Conservation (phyloP, 2,888 invertebrate species). For the Drosophila fulvimacula region DNA sequence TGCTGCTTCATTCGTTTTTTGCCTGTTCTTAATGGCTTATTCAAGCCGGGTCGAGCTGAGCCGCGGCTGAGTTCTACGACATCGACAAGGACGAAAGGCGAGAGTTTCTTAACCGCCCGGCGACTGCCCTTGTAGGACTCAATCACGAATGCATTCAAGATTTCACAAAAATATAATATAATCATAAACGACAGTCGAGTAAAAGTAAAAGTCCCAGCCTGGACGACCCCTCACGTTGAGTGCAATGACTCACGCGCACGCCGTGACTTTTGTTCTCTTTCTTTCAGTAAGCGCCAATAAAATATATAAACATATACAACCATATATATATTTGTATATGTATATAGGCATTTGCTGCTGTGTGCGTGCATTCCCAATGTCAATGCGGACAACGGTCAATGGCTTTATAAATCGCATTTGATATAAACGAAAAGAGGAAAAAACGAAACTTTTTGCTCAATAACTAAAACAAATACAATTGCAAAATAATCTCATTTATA, state of each 20-base stretch:
- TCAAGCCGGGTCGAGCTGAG: neutral
- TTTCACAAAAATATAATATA: neutral
- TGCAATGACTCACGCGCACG: slow-evolving; percentile 72
- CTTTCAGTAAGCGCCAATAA: slow-evolving; percentile 58
- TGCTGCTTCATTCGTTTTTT: slow-evolving; percentile 5
- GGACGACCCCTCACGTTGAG: slow-evolving; percentile 49
- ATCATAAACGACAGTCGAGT: neutral
- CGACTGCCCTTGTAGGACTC: slow-evolving; percentile 38
- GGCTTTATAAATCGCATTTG: slow-evolving; percentile 59
- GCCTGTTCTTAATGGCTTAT: slow-evolving; percentile 29
- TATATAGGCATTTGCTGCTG: slow-evolving; percentile 6
- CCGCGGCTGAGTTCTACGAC: slow-evolving; percentile 15
- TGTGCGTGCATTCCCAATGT: slow-evolving; percentile 58
- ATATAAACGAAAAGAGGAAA: slow-evolving; percentile 34
- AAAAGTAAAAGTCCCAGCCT: slow-evolving; percentile 57
- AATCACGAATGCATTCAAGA: slow-evolving; percentile 5
- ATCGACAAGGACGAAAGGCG: slow-evolving; percentile 53
- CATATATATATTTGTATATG: slow-evolving; percentile 13
- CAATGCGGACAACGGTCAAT: slow-evolving; percentile 75
- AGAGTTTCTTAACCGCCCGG: slow-evolving; percentile 49
- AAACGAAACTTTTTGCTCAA: slow-evolving; percentile 32
- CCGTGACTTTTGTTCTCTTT: slow-evolving; percentile 81
- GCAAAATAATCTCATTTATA: neutral
- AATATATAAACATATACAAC: slow-evolving; percentile 17
- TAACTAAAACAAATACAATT: slow-evolving; percentile 35